Conservation (phyloP, 1,140 invertebrate species). For the Calephelis virginiensis region DNA sequence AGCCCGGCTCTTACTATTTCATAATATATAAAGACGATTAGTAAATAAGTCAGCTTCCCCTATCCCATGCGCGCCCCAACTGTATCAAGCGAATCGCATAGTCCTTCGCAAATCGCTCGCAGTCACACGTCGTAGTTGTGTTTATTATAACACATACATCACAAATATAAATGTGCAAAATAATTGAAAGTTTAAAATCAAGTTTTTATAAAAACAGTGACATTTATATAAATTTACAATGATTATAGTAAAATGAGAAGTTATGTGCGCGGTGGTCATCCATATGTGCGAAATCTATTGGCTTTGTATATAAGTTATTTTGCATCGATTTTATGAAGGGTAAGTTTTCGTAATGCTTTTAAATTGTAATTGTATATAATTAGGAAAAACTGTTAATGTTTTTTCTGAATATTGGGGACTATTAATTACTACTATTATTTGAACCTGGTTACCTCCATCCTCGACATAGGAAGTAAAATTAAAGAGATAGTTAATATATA, state of each 20-base stretch:
- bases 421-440: no score
- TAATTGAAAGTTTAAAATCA: not conserved
- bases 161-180: no score
- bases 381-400: no score
- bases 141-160: slow-evolving; percentile 19
- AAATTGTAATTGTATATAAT: not conserved
- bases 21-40: slow-evolving; percentile 27
- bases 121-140: slow-evolving; percentile 48
- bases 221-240: not conserved
- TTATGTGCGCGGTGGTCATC: slow-evolving; percentile 38
- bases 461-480: no score
- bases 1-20: no score
- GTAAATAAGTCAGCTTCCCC: slow-evolving; percentile 49
- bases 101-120: slow-evolving; percentile 56
- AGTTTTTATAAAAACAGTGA: not conserved
- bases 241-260: slow-evolving; percentile 25
- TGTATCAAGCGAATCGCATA: slow-evolving; percentile 49
- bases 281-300: slow-evolving; percentile 28
- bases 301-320: slow-evolving; percentile 33
- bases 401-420: no score
- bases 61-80: slow-evolving; percentile 53
- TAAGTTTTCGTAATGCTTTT: slow-evolving; percentile 37
- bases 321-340: slow-evolving; percentile 60
- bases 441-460: no score
- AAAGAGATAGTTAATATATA: no score